Evolutionary conservation across 2,888 invertebrate species (phyloP).

Genomic region (Iselma pallidipennis): DNA sequence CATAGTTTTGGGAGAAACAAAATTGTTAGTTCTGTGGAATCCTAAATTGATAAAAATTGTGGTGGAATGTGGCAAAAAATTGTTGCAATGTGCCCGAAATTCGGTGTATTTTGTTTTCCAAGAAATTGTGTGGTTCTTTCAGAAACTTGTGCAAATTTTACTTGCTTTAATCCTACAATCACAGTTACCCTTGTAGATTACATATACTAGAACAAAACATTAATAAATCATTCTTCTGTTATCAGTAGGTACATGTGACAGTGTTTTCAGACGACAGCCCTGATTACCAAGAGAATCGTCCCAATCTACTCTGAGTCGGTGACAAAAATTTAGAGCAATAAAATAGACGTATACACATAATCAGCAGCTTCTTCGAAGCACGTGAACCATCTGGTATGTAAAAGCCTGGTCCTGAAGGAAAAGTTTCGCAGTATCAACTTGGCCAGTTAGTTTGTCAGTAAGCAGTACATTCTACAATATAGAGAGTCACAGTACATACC

Average conservation of each 20-base stretch:
- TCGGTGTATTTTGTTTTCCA: no score
- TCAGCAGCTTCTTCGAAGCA: constrained; percentile 30
- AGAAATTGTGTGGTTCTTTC: no score
- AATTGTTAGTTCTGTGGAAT: no score
- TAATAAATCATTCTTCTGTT: neutral
- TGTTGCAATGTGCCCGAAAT: neutral
- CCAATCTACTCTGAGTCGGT: neutral
- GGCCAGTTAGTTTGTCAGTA: constrained; percentile 32
- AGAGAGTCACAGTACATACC: constrained; percentile 35
- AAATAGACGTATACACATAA: neutral
- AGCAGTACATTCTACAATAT: constrained; percentile 11
- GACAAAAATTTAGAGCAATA: no score
- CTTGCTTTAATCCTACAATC: no score
- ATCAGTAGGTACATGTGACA: neutral
- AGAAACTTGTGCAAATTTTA: no score
- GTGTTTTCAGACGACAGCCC: neutral
- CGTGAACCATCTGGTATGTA: constrained; percentile 43
- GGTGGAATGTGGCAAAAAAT: neutral
- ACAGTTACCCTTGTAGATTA: neutral
- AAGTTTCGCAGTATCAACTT: constrained; percentile 41
- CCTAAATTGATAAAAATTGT: no score
- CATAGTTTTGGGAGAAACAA: no score
- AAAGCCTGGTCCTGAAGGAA: constrained; percentile 42
- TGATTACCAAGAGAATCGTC: neutral
- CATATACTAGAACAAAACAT: neutral